Percentiles rank a stretch among this genome's conserved stretches.
These are phyloP conservation scores for Myotis davidii DNA, from an alignment of 2,113 vertebrate genomes.

Conservation along the genomic window DNA sequence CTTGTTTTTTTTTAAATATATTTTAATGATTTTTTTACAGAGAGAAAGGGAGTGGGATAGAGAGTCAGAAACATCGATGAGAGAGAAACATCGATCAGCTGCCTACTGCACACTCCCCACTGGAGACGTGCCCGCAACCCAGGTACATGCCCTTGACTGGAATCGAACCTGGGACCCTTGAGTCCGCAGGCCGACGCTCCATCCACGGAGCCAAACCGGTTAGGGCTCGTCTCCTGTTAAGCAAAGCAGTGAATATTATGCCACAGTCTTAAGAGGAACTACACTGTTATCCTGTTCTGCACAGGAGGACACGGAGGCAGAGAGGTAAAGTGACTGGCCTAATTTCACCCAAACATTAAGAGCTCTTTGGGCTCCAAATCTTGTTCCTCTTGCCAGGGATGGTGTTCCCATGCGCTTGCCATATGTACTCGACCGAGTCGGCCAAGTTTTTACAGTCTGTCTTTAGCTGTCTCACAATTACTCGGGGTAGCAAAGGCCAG, in stretches of 20 bases:
- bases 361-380: background rate
- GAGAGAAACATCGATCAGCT: too few relatives aligned
- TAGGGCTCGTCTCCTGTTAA: background rate
- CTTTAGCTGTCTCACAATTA: background rate
- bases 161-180: too few relatives aligned
- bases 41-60: too few relatives aligned
- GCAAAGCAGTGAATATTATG: background rate
- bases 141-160: too few relatives aligned
- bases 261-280: background rate
- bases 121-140: too few relatives aligned
- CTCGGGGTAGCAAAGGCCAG: background rate
- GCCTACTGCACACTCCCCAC: too few relatives aligned
- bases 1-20: background rate
- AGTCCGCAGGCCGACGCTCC: too few relatives aligned
- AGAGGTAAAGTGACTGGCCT: background rate
- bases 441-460: background rate
- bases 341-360: background rate
- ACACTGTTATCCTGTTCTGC: background rate
- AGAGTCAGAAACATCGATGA: too few relatives aligned
- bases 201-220: too few relatives aligned
- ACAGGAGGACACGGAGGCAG: background rate
- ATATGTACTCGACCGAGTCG: background rate
- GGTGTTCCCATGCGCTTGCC: background rate
- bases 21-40: too few relatives aligned
- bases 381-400: background rate